Evolutionary conservation across 64 coral and sea anemone species (phyloP), one percentile per base, ranked within the genome.

Genomic region (Actinia tenebrosa): DNA sequence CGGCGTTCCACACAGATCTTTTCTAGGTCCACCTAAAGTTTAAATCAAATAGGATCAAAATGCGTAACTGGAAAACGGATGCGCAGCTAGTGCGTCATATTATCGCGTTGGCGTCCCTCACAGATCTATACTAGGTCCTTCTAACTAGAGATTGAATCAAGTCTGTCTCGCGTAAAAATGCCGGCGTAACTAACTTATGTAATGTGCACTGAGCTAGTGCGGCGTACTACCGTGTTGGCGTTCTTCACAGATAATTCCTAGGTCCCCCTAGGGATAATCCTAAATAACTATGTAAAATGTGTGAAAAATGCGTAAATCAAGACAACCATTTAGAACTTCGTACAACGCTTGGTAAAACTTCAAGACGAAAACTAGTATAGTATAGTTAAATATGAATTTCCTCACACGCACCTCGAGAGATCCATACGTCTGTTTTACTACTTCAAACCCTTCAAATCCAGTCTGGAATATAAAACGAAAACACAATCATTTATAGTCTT

Each of bases 1-100:
- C 81, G 91, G 75, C 91, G 86, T 84, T 88, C 86, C 37, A 44
- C 80, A 62, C 86, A 88, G n/a, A 88, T 60, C 45, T 87, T 80
- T 59, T 84, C 64, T 50, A 88, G 16, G 55, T 37, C 47, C 60
- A 64, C 71, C 91, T 92, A 53, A 79, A 81, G 19, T 14, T 23
- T 45, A 30, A 44, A 44, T 50, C 10, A 81, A 27, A 42, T 75
- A 7, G 11, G 0, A 75, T 10, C 3, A 66, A 75, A 30, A 75
- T 75, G n/a, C 26, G 22, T 11, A 75, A 42, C 63, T 75, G 8
- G 20, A 5, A 66, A 66, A 22, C 22, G 22, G 17, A 66, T 66
- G 56, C 53, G 56, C 56, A 58, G 10, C 56, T 2, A 58, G 56
- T 58, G 56, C 56, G 56, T 13, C 56, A 58, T 58, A 11, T 8